These are phyloP conservation scores for Heliconius ismenius DNA, from an alignment of 2,888 invertebrate genomes.

Conservation along the genomic window DNA sequence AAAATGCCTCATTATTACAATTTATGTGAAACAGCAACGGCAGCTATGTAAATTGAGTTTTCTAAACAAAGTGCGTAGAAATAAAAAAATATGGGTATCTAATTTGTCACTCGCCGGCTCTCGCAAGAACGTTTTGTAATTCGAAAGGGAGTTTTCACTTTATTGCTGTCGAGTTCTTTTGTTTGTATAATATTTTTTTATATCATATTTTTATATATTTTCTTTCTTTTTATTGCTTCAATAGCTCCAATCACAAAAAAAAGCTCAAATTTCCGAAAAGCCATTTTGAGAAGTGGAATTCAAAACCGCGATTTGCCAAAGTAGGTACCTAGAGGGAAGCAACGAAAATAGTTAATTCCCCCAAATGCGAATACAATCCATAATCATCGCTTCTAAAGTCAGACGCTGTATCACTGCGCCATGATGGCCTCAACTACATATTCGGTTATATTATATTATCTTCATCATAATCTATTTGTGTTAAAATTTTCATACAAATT, in stretches of 20 bases:
- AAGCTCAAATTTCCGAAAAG: not conserved
- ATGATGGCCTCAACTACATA: not conserved
- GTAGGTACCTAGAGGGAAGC: not conserved
- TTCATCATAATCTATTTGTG: constrained; percentile 1
- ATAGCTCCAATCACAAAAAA: not conserved
- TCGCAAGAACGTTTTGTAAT: constrained; percentile 23
- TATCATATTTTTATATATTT: too few species aligned
- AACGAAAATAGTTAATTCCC: not conserved
- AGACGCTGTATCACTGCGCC: not conserved
- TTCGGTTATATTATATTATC: not conserved
- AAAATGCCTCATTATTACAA: constrained; percentile 14
- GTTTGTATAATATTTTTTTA: not conserved
- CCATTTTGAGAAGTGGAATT: not conserved
- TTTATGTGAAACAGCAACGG: constrained; percentile 14
- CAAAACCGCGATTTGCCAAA: not conserved
- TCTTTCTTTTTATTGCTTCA: too few species aligned
- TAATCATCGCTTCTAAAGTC: not conserved
- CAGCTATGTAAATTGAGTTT: constrained; percentile 24
- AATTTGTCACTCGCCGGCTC: constrained; percentile 23
- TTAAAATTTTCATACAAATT: constrained; percentile 16
- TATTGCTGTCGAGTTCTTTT: constrained; percentile 1
- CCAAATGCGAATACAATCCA: not conserved
- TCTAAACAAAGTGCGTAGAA: constrained; percentile 21
- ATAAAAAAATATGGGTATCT: constrained; percentile 21
- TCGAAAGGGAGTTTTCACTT: constrained; percentile 24